phyloP scores from a whole-genome alignment of 2,113 vertebrate species.

The Corythaeola cristata region DNA sequence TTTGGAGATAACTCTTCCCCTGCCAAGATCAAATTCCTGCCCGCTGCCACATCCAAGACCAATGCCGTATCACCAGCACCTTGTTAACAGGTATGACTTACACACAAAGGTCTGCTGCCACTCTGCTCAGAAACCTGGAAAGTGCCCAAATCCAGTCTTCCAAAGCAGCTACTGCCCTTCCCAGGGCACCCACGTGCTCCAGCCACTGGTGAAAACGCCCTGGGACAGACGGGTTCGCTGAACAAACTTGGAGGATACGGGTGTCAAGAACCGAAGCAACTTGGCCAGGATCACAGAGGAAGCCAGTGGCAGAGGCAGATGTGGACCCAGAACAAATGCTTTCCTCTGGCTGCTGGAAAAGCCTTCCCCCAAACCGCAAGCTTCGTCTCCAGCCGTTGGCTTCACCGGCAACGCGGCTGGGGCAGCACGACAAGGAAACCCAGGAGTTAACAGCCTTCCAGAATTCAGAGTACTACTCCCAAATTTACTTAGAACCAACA shows the following conservation, averaged over 20 bases:
- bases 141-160: neutral
- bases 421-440: neutral
- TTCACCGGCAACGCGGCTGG: neutral
- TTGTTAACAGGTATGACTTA: constrained; percentile 17
- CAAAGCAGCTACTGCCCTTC: neutral
- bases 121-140: neutral
- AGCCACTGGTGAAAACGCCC: neutral
- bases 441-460: neutral
- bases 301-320: neutral
- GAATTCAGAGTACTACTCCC: neutral
- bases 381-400: neutral
- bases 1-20: constrained; percentile 17
- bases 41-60: neutral
- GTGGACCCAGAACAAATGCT: neutral
- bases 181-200: neutral
- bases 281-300: neutral
- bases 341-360: neutral
- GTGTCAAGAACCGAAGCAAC: neutral
- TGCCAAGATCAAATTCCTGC: neutral
- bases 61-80: neutral
- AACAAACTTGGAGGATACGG: neutral
- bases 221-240: neutral
- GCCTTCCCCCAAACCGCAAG: neutral
- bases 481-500: neutral
- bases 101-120: neutral